phyloP scores from a whole-genome alignment of 1,140 invertebrate genomes.

The Platorchestia sp. region DNA sequence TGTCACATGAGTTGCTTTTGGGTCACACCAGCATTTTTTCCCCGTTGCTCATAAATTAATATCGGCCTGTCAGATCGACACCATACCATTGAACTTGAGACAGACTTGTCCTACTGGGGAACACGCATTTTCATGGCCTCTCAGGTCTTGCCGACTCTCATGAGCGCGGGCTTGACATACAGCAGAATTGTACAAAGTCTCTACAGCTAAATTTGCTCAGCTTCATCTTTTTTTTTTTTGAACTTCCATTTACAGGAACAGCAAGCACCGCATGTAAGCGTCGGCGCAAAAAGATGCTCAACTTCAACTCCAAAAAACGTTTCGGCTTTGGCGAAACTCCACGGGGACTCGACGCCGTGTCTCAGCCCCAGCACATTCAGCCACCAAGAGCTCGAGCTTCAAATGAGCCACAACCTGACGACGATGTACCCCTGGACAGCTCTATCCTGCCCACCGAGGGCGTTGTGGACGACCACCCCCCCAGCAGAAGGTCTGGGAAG shows the following conservation, averaged over 20 bases:
- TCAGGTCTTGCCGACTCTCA: no score
- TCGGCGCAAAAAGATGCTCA: neutral
- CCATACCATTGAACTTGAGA: no score
- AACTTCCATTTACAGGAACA: neutral
- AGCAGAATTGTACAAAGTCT: no score
- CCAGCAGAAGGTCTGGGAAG: neutral
- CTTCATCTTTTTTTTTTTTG: no score
- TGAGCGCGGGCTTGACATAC: no score
- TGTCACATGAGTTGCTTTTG: no score
- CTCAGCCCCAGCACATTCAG: neutral
- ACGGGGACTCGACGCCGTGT: neutral
- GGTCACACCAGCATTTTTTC: no score
- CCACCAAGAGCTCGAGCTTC: neutral
- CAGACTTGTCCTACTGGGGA: no score
- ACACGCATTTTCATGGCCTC: no score
- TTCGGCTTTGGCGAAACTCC: neutral
- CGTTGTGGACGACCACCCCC: neutral
- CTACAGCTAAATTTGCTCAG: no score
- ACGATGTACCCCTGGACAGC: neutral
- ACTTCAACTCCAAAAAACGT: neutral
- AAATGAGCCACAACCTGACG: neutral
- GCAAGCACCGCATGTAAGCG: neutral
- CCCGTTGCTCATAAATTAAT: no score
- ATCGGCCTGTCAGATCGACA: no score
- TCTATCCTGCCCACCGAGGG: neutral